These are phyloP conservation scores for Drosophila albomicans DNA, from an alignment of 1,140 invertebrate species.

Conservation along the genomic window DNA sequence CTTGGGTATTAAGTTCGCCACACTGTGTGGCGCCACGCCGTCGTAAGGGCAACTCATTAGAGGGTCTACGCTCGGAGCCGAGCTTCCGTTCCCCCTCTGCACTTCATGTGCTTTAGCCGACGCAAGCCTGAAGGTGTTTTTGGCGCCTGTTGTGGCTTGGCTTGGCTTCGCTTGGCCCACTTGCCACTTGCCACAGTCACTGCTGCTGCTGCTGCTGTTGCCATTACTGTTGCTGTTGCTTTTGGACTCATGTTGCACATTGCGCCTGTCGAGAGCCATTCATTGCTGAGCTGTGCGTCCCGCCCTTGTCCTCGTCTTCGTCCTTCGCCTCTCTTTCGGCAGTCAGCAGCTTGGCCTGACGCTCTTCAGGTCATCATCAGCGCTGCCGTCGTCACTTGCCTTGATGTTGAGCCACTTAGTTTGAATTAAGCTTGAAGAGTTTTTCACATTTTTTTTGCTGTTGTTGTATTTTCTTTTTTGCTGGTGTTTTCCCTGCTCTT, in stretches of 20 bases:
- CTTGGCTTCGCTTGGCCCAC: constrained; percentile 28
- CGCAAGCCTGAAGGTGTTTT: constrained; percentile 55
- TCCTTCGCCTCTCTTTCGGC: not conserved
- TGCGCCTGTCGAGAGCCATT: constrained; percentile 76
- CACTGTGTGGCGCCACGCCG: constrained; percentile 35
- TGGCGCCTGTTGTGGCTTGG: constrained; percentile 29
- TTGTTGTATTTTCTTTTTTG: not conserved
- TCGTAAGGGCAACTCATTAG: constrained; percentile 40
- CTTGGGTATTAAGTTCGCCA: constrained; percentile 4
- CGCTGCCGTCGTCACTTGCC: constrained; percentile 68
- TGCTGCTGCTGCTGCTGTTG: constrained; percentile 6
- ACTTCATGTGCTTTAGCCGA: not conserved
- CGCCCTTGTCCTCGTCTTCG: not conserved
- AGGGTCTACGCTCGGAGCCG: constrained; percentile 5
- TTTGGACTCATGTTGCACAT: constrained; percentile 67
- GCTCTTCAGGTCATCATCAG: constrained; percentile 63
- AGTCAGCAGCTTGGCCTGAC: constrained; percentile 7
- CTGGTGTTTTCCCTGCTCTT: not conserved
- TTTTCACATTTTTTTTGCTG: constrained; percentile 47
- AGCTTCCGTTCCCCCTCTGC: not conserved
- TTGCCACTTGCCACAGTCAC: constrained; percentile 8
- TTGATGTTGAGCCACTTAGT: constrained; percentile 75
- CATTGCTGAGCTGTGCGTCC: constrained; percentile 42
- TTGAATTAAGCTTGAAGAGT: constrained; percentile 66
- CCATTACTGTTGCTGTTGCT: constrained; percentile 13